phyloP scores from a whole-genome alignment of 2,113 vertebrate species.

The Hystrix brachyura region DNA sequence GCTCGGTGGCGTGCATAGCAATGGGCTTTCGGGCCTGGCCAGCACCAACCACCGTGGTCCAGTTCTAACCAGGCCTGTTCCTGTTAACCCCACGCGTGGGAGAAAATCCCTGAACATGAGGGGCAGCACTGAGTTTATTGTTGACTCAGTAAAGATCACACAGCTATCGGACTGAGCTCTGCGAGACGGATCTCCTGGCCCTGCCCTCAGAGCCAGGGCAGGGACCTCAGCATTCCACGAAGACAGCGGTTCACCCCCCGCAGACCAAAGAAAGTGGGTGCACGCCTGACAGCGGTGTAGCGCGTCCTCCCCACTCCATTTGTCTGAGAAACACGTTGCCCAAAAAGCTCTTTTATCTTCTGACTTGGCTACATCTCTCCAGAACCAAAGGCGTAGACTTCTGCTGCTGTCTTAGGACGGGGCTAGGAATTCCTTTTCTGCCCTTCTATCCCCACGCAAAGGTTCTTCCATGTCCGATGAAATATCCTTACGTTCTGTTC shows the following conservation, averaged over 20 bases:
- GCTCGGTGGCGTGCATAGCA: constrained; percentile 73
- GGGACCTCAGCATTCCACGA: accelerated
- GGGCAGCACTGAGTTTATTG: constrained; percentile 52
- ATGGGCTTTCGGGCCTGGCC: constrained; percentile 73
- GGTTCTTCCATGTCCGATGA: neutral
- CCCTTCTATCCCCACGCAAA: too few species aligned
- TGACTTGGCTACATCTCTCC: accelerated
- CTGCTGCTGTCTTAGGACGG: neutral
- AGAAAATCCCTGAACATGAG: constrained; percentile 74
- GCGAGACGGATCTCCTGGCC: constrained; percentile 2
- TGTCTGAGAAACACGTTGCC: accelerated
- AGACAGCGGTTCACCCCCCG: accelerated
- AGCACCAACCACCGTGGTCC: constrained; percentile 62
- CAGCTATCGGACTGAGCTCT: neutral
- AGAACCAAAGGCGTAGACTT: neutral
- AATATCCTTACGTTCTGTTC: neutral
- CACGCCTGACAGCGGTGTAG: accelerated
- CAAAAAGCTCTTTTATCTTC: neutral
- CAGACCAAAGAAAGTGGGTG: accelerated
- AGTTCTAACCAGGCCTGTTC: constrained; percentile 77
- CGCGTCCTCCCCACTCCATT: neutral
- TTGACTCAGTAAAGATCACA: neutral
- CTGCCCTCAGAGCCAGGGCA: neutral
- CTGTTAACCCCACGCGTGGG: constrained; percentile 66
- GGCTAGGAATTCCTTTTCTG: neutral